Base-by-base conservation (phyloP, 1,140 invertebrate genomes). In the Cheumatopsyche charites region DNA sequence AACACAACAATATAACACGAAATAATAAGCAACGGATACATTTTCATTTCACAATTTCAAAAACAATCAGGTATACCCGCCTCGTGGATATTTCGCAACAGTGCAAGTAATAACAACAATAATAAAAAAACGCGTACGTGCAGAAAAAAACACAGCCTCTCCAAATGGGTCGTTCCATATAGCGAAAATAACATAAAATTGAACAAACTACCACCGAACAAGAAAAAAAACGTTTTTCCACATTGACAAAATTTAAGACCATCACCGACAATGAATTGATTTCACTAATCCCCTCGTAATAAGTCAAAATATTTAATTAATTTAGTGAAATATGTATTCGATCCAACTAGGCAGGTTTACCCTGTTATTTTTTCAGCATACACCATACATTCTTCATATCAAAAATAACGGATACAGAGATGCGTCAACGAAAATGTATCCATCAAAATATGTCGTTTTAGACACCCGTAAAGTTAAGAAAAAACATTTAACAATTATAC, bases 11-110 rank as follows among this genome's bases (percentile, higher is more conserved):
- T 47, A 47, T n/a, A 47, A 47, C 43, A 47, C 11, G n/a, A 58
- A 58, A 58, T 58, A 58, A 58, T 58, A 58, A n/a, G 41, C 36
- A 43, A 63, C 62, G 66, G 47, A 68, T 68, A 36, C 66, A 42
- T 66, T 66, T 66, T 66, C 63, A 42, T 66, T 66, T 66, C 63
- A 42, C 42, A 66, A 66, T 42, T 25, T 55, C 41, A 68, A 55
- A 58, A 58, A 58, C 55, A 58, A 58, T 58, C 55, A 58, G 55
- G 55, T 58, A 58, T 58, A 58, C 55, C 55, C 55, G 55, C 55
- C 55, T 58, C 25, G 55, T 58, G 55, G 55, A 58, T 58, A 25
- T 58, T 58, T 58, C 25, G 55, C 55, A 58, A 58, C 21, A 58
- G 23, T 47, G 43, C 43, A 58, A 36, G 9, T 36, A 36, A 36